phyloP scores from a whole-genome alignment of 2,113 vertebrate species.

The Catharus minimus region DNA sequence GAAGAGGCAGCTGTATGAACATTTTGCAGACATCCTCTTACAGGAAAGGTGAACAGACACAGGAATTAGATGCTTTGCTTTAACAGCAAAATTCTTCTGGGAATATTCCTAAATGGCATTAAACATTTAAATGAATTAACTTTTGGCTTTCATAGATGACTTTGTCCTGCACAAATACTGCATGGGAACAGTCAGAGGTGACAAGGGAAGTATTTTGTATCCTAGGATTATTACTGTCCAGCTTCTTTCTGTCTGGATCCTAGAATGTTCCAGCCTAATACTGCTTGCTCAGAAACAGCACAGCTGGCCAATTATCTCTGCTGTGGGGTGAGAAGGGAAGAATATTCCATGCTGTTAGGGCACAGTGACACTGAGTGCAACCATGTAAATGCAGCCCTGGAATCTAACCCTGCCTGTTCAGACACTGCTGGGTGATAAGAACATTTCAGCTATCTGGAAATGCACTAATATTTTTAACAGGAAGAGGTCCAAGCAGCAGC shows the following conservation, averaged over 20 bases:
- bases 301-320: not conserved
- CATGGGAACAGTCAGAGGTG: not conserved
- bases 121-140: not conserved
- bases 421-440: not conserved
- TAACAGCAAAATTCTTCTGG: not conserved
- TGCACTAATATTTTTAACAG: not conserved
- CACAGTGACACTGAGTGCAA: not conserved
- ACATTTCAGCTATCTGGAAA: not conserved
- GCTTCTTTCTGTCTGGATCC: not conserved
- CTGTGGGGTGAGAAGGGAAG: not conserved
- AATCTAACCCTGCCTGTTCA: not conserved
- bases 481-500: not conserved
- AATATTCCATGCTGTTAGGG: not conserved
- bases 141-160: not conserved
- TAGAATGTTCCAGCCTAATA: not conserved
- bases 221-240: not conserved
- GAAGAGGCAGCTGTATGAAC: not conserved
- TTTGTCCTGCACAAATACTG: not conserved
- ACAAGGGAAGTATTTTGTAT: not conserved
- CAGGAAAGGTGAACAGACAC: not conserved
- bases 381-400: not conserved
- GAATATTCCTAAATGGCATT: not conserved
- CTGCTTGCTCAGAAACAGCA: not conserved
- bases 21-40: constrained; percentile 6
- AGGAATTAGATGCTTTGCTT: not conserved